Percentiles rank a stretch among this genome's conserved stretches.
phyloP scores from a whole-genome alignment of 2,888 invertebrate species.

The Mellilla xanthometata region DNA sequence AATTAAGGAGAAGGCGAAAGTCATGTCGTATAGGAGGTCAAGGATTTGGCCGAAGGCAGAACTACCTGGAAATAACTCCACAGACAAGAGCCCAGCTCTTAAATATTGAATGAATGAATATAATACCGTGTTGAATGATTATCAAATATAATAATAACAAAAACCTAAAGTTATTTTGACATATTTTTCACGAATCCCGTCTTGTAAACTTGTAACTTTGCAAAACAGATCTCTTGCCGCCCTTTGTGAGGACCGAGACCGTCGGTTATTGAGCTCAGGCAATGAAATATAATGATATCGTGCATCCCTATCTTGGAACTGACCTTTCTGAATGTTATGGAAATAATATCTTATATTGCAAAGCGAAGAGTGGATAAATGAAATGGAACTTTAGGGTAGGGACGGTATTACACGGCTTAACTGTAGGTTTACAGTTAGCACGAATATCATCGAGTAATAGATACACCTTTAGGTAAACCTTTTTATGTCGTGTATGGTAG shows the following conservation, averaged over 20 bases:
- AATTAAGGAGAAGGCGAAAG: too few species aligned
- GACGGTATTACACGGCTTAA: conserved; percentile 2
- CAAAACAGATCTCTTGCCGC: conserved; percentile 6
- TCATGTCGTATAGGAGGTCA: too few species aligned
- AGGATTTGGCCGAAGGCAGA: too few species aligned
- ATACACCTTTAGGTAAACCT: too few species aligned
- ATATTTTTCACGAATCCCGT: too few species aligned
- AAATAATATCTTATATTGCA: conserved; percentile 23
- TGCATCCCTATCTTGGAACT: conserved; percentile 39
- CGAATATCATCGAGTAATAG: background rate
- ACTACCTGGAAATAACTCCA: too few species aligned
- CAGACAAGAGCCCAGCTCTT: too few species aligned
- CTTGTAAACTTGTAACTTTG: conserved; percentile 15
- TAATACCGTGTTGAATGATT: too few species aligned
- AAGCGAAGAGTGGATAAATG: conserved; percentile 26
- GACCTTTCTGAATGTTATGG: conserved; percentile 33
- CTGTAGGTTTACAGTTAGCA: background rate
- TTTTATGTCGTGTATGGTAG: too few species aligned
- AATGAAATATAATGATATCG: conserved; percentile 55
- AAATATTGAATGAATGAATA: too few species aligned
- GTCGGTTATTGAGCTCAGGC: conserved; percentile 45
- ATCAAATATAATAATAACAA: too few species aligned
- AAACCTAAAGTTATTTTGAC: too few species aligned
- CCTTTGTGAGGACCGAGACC: conserved; percentile 37
- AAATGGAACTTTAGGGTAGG: conserved; percentile 24